A percentile compares a stretch with the other conserved stretches of the same genome.
Evolutionary conservation across 2,797 vertebrate species (phyloP).

Genomic region (Acropternis orthonyx): DNA sequence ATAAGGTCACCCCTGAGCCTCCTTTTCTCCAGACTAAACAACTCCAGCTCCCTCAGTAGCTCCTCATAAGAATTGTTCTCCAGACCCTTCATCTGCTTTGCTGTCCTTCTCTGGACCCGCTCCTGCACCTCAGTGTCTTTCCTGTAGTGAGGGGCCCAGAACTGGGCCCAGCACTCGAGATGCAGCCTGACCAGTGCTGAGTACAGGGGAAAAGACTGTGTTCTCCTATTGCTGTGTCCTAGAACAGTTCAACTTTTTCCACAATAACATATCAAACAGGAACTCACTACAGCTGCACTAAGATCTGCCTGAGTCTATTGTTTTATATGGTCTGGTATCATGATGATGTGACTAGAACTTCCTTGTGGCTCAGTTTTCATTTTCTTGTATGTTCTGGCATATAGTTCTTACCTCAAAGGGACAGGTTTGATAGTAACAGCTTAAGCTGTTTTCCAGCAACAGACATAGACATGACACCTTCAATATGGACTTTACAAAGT

Average conservation of each 20-base stretch:
- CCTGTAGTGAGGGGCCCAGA: not conserved
- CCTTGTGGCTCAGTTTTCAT: not conserved
- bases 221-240: not conserved
- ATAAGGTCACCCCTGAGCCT: accelerated
- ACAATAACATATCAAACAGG: not conserved
- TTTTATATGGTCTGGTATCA: not conserved
- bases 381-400: not conserved
- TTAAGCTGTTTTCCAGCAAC: not conserved
- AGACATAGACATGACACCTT: not conserved
- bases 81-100: not conserved
- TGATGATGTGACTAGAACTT: not conserved
- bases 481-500: not conserved
- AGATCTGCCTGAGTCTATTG: not conserved
- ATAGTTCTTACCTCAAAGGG: not conserved
- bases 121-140: not conserved
- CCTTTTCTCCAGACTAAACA: not conserved
- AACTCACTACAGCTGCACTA: not conserved
- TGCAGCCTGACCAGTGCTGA: not conserved
- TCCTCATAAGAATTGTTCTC: not conserved
- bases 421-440: not conserved
- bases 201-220: not conserved
- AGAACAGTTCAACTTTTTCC: not conserved
- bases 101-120: not conserved
- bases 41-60: not conserved
- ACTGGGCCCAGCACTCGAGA: not conserved